These are phyloP conservation scores for Onychomys arenicola DNA, from an alignment of 2,797 vertebrate genomes.

Conservation along the genomic window DNA sequence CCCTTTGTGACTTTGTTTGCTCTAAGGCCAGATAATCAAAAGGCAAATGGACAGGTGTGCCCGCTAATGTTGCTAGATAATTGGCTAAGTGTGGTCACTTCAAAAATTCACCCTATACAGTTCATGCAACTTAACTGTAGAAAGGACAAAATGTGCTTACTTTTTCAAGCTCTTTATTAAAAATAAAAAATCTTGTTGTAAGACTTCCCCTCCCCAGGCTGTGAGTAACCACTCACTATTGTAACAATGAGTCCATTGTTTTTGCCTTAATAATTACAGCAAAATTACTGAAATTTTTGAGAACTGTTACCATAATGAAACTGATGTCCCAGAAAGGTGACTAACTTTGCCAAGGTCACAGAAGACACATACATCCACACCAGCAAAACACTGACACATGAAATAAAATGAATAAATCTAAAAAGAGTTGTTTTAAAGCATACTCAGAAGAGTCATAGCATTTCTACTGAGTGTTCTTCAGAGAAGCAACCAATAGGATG, in stretches of 20 bases:
- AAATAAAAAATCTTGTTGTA: slow-evolving; percentile 56
- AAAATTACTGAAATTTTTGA: slow-evolving; percentile 63
- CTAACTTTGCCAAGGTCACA: slow-evolving; percentile 43
- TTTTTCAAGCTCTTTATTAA: slow-evolving; percentile 57
- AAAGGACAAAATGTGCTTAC: slow-evolving; percentile 61
- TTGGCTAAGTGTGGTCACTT: slow-evolving; percentile 83
- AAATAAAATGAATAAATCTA: neutral
- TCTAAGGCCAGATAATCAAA: slow-evolving; percentile 82
- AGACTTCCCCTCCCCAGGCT: slow-evolving; percentile 58
- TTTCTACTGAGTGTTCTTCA: neutral
- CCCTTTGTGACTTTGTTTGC: slow-evolving; percentile 82
- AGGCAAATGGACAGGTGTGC: slow-evolving; percentile 86
- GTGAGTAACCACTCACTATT: slow-evolving; percentile 64
- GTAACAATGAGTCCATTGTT: slow-evolving; percentile 72
- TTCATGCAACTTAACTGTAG: slow-evolving; percentile 39
- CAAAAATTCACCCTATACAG: slow-evolving; percentile 53
- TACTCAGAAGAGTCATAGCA: neutral
- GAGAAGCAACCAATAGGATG: neutral
- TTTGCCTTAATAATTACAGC: slow-evolving; percentile 71
- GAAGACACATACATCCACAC: neutral
- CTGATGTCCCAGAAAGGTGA: slow-evolving; percentile 11
- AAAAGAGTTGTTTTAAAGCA: neutral
- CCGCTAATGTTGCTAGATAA: slow-evolving; percentile 81
- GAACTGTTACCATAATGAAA: slow-evolving; percentile 55
- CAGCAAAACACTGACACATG: neutral